Conservation (phyloP, 1,140 invertebrate genomes). For the Heliconius himera region DNA sequence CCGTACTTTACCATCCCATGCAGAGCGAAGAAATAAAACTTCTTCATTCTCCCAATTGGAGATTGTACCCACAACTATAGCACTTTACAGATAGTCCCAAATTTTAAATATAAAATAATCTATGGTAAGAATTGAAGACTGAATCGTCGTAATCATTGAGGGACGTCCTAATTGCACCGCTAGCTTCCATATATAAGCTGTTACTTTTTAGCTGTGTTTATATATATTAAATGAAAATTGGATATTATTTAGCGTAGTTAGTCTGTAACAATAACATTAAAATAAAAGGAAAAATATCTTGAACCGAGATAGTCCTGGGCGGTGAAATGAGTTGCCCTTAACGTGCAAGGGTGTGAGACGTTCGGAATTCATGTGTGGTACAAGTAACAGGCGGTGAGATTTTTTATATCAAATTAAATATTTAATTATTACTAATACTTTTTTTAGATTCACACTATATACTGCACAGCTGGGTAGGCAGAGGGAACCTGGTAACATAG, state of each 20-base stretch:
- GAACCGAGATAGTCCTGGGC: conserved; percentile 75
- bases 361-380: conserved; percentile 58
- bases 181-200: not conserved
- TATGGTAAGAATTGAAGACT: too few species aligned
- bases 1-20: too few species aligned
- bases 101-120: too few species aligned
- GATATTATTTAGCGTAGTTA: conserved; percentile 26
- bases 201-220: too few species aligned
- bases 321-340: conserved; percentile 79
- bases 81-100: too few species aligned
- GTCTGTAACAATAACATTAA: conserved; percentile 72
- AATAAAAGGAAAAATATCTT: conserved; percentile 75
- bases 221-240: not conserved
- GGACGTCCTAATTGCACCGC: not conserved
- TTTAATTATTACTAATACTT: too few species aligned
- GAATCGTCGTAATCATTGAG: not conserved
- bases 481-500: too few species aligned
- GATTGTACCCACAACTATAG: too few species aligned
- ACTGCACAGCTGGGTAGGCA: too few species aligned
- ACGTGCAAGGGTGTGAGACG: conserved; percentile 74
- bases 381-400: conserved; percentile 22
- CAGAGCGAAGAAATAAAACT: too few species aligned
- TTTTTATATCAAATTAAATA: not conserved
- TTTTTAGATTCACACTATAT: too few species aligned
- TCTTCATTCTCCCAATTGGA: too few species aligned